Evolutionary conservation across 2,888 invertebrate genomes (phyloP), one percentile per base, ranked within the genome.

Genomic region (Sphaerolaimus hirsutus): DNA sequence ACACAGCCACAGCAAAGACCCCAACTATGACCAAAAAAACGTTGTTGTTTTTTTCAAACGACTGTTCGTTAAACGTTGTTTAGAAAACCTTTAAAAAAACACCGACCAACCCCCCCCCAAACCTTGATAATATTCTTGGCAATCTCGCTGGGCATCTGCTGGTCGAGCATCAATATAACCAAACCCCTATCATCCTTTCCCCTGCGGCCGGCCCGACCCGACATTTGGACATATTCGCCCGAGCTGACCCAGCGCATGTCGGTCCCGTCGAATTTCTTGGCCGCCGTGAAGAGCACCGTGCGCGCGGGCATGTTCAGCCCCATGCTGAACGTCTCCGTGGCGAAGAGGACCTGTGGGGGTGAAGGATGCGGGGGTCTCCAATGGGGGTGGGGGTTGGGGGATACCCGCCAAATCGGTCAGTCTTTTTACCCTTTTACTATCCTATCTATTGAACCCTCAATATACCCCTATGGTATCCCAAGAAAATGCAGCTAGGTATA

Each of bases 241-340:
- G 86, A 72, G 74, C 54, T 56, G 44, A 61, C 53, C 77, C 81
- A 89, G 66, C 97, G 72, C 59, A 82, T 81, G 60, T 83, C 81
- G 64, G 79, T 82, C 21, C 99, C 99, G 65, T 99, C 99, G 67
- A 82, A 99, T 67, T 99, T 99, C 48, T 84, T 75, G 36, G 82
- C 79, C 41, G 77, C 79, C 0, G 93, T 91, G 60, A 99, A 99
- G 1, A 99, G 72, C 0, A 99, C 97, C 0, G 99, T 99, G 58
- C 93, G 76, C 0, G 99, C 99, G 3, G 99, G 99, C 97, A 99
- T 99, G 70, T 99, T 99, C 10, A 99, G 70, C 1, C 99, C 99
- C 97, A 99, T 99, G 21, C 97, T 87, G 70, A 99, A 99, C 0
- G 99, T 99, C 71, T 99, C 99, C 0, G 99, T 99, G 0, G 99